Evolutionary conservation across 2,113 vertebrate genomes (phyloP).

Genomic region (Ptyas mucosa): DNA sequence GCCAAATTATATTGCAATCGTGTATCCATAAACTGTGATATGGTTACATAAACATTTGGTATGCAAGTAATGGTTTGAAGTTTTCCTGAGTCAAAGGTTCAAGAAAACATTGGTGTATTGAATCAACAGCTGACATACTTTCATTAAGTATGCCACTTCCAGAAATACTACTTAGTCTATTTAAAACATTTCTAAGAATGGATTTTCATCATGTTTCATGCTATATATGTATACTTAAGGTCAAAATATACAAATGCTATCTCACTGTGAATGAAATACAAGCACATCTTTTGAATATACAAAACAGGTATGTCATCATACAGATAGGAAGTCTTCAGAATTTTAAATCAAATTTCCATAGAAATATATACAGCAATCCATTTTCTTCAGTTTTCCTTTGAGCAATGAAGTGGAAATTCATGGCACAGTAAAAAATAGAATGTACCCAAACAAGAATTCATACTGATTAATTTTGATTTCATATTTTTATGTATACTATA

Average conservation of each 20-base stretch:
- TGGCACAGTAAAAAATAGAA: background rate
- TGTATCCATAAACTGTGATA: background rate
- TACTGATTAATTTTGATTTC: background rate
- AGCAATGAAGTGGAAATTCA: background rate
- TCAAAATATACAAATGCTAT: background rate
- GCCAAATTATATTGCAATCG: background rate
- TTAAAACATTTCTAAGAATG: background rate
- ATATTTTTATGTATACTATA: background rate
- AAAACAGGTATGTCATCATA: background rate
- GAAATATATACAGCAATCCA: no score
- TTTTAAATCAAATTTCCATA: background rate
- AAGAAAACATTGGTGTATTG: background rate
- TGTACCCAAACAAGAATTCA: background rate
- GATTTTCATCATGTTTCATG: background rate
- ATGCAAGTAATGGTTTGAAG: background rate
- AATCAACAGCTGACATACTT: slow-evolving; percentile 1
- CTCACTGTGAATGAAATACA: background rate
- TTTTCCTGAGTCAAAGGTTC: background rate
- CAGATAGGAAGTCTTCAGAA: background rate
- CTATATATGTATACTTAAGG: background rate
- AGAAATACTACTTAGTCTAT: background rate
- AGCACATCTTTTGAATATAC: background rate
- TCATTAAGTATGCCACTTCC: background rate
- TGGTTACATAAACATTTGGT: background rate
- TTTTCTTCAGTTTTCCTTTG: background rate